These are phyloP conservation scores for Elephas maximus DNA, from an alignment of 2,113 vertebrate species.

Conservation along the genomic window DNA sequence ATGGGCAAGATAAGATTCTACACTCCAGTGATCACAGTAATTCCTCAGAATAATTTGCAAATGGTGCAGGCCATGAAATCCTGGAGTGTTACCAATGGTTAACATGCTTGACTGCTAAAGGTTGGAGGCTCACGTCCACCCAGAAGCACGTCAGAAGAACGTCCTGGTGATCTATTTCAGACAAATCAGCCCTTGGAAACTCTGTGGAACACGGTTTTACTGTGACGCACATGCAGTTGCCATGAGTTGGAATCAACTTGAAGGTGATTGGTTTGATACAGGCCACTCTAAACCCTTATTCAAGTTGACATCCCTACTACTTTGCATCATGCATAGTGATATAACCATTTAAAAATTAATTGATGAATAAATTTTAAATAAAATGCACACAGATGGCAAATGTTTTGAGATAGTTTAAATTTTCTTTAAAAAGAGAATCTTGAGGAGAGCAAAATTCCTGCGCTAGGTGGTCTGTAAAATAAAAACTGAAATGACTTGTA, in stretches of 20 bases:
- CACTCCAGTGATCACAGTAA: background rate
- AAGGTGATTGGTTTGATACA: background rate
- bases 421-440: background rate
- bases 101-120: background rate
- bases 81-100: background rate
- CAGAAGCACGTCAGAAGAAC: background rate
- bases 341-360: background rate
- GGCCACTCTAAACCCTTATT: background rate
- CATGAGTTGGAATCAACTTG: background rate
- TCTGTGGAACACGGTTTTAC: background rate
- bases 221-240: background rate
- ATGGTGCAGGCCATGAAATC: background rate
- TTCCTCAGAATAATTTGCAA: background rate
- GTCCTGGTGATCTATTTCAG: background rate
- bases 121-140: background rate
- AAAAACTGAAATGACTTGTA: constrained; percentile 20
- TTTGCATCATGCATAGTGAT: background rate
- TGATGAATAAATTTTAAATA: background rate
- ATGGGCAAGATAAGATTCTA: background rate
- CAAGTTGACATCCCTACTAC: rapidly evolving
- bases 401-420: background rate
- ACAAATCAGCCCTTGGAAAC: background rate
- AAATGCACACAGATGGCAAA: background rate
- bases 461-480: constrained; percentile 5
- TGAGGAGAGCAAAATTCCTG: background rate